Conservation (phyloP, 2,797 vertebrate species). For the Poliocrania exsul region DNA sequence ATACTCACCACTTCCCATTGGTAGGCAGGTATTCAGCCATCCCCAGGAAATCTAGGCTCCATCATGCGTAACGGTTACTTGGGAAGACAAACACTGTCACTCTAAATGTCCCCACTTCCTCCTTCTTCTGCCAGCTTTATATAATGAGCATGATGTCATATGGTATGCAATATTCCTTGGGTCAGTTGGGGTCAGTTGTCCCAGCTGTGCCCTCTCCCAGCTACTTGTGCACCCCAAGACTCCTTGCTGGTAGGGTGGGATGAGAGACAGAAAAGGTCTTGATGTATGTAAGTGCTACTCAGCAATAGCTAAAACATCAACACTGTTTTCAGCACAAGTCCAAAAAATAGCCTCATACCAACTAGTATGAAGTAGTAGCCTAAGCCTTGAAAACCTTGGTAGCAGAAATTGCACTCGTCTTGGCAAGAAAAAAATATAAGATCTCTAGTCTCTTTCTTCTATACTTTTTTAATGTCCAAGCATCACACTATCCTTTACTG, state of each 20-base stretch:
- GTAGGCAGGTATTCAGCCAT: neutral
- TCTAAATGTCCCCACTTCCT: neutral
- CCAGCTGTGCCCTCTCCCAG: neutral
- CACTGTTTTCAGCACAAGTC: neutral
- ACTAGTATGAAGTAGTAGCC: neutral
- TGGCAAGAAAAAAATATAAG: neutral
- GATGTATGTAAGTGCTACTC: neutral
- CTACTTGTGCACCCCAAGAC: neutral
- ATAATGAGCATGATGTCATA: neutral
- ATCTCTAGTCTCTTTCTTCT: neutral
- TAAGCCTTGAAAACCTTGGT: neutral
- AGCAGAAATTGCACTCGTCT: neutral
- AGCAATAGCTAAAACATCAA: neutral
- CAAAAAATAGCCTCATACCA: neutral
- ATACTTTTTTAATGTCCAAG: neutral
- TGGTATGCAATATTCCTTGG: neutral
- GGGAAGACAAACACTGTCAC: accelerated
- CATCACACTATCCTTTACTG: neutral
- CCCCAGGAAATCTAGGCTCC: neutral
- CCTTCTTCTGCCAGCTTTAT: neutral
- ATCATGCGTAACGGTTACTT: neutral
- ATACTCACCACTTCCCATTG: neutral
- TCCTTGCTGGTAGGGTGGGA: neutral
- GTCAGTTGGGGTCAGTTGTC: neutral
- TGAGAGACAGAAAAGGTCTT: neutral